These are phyloP conservation scores for Elachura formosa DNA, from an alignment of 2,113 vertebrate genomes.

Conservation along the genomic window DNA sequence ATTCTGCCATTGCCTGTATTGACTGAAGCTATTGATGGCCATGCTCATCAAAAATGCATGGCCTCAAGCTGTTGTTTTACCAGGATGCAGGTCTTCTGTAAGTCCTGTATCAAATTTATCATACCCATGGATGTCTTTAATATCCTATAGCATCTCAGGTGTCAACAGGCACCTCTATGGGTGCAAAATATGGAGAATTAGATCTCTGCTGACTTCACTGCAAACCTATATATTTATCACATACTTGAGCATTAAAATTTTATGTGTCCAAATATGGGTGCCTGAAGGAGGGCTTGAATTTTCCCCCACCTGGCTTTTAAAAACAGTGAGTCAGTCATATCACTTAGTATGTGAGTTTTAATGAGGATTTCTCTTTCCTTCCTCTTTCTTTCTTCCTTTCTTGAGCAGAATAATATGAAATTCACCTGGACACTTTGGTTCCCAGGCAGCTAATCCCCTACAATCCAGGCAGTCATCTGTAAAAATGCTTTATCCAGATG, in stretches of 20 bases:
- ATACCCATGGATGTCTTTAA: background rate
- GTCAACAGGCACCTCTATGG: background rate
- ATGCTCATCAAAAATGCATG: background rate
- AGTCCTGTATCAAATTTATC: background rate
- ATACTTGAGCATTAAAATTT: background rate
- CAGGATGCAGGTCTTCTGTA: background rate
- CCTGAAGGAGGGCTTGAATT: background rate
- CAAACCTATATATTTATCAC: background rate
- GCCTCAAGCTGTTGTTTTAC: background rate
- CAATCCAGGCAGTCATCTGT: background rate
- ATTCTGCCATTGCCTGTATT: background rate
- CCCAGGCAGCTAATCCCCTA: background rate
- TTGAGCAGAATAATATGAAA: background rate
- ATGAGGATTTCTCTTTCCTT: background rate
- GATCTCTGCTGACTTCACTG: background rate
- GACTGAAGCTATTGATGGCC: background rate
- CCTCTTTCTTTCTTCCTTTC: background rate
- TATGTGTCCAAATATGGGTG: background rate
- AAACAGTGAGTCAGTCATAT: background rate
- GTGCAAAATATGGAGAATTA: background rate
- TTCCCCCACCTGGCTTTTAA: background rate
- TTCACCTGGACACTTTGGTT: background rate
- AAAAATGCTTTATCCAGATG: background rate
- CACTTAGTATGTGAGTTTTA: background rate
- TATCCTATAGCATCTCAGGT: background rate